Conservation (phyloP, 2,113 vertebrate species). For the Chloebia gouldiae region DNA sequence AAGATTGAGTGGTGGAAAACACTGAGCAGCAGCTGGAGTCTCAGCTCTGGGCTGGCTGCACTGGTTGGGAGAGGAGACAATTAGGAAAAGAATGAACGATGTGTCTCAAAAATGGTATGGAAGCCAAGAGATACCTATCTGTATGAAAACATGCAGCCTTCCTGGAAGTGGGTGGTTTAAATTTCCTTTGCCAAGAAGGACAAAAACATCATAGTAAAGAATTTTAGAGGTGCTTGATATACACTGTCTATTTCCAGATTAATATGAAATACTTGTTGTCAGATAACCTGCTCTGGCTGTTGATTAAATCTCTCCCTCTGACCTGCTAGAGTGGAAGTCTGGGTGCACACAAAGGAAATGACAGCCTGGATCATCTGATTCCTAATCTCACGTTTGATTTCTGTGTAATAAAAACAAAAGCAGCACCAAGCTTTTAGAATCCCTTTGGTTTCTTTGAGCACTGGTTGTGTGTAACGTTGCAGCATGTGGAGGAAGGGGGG, state of each 20-base stretch:
- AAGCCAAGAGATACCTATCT: background rate
- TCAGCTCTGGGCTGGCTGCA: background rate
- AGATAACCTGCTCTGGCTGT: background rate
- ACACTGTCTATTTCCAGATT: background rate
- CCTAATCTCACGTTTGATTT: conserved; percentile 7
- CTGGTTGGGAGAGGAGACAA: background rate
- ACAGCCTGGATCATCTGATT: conserved; percentile 15
- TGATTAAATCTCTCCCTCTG: background rate
- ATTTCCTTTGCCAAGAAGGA: background rate
- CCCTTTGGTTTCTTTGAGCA: background rate
- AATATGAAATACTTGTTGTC: background rate
- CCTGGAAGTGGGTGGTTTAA: background rate
- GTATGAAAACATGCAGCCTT: background rate
- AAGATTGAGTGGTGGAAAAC: background rate
- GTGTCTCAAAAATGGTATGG: background rate
- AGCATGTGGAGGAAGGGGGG: background rate
- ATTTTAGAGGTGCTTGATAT: background rate
- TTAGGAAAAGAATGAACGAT: background rate
- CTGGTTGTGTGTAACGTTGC: background rate
- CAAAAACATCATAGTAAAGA: background rate
- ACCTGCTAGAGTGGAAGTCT: background rate
- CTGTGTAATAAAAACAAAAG: conserved; percentile 4
- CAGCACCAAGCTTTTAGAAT: background rate
- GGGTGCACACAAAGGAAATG: background rate
- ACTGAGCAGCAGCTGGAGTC: background rate